Conservation (phyloP, 2,888 invertebrate species). For the Cylindroiulus punctatus region DNA sequence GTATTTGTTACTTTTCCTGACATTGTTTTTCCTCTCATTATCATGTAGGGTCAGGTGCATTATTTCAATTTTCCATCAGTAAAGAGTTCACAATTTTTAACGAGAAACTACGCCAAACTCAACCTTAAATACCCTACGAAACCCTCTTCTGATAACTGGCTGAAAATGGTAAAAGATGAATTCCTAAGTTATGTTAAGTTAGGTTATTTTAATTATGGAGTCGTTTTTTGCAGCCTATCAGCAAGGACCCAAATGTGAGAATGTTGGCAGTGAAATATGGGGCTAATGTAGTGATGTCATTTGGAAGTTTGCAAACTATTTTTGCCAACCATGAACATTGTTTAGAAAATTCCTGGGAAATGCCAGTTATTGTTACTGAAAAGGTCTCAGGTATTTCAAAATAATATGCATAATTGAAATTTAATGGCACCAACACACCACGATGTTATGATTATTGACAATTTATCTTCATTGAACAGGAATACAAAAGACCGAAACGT, state of each 20-base stretch:
- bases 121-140: not conserved
- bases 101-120: not conserved
- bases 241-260: constrained; percentile 25
- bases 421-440: too few species aligned
- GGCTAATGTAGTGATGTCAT: constrained; percentile 40
- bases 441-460: not conserved
- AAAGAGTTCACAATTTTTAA: not conserved
- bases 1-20: too few species aligned
- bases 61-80: not conserved
- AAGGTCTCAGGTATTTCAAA: not conserved
- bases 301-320: constrained; percentile 10
- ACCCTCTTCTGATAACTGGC: not conserved
- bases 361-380: constrained; percentile 16
- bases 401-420: too few species aligned
- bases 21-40: too few species aligned
- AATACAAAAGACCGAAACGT: not conserved
- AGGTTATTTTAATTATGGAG: not conserved
- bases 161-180: not conserved
- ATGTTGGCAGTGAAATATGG: constrained; percentile 13
- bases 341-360: constrained; percentile 45
- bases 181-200: not conserved
- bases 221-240: constrained; percentile 34
- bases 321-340: constrained; percentile 30
- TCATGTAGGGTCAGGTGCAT: not conserved
- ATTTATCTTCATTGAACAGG: not conserved